phyloP scores from a whole-genome alignment of 2,113 vertebrate species.

The Vombatus ursinus region DNA sequence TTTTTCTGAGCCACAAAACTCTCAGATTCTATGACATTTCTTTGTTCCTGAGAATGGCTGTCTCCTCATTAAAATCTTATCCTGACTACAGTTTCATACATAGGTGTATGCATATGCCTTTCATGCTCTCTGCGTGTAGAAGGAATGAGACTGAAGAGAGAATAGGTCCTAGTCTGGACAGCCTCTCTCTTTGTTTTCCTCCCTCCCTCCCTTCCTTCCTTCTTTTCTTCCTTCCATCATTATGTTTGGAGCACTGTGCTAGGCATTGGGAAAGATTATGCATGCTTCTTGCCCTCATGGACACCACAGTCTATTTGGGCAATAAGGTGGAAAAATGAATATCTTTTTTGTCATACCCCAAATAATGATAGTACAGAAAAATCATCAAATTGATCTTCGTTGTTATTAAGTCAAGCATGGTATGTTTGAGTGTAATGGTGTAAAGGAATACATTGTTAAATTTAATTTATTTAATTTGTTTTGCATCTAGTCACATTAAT shows the following conservation, averaged over 20 bases:
- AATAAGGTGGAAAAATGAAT: neutral
- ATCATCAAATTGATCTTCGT: neutral
- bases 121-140: neutral
- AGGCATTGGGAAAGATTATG: neutral
- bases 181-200: neutral
- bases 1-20: too few species aligned
- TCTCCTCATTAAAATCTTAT: too few species aligned
- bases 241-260: too few species aligned
- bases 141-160: neutral
- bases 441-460: neutral
- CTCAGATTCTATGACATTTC: too few species aligned
- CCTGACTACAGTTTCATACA: neutral
- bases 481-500: neutral
- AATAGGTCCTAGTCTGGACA: neutral
- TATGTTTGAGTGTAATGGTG: neutral
- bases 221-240: too few species aligned
- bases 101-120: neutral
- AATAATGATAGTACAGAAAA: constrained; percentile 15
- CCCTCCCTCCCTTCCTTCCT: too few species aligned
- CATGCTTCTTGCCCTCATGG: neutral
- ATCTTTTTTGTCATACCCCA: neutral
- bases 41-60: too few species aligned
- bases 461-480: neutral
- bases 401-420: neutral
- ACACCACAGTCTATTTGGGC: neutral